Evolutionary conservation across 2,113 vertebrate species (phyloP).

Genomic region (Lutjanus erythropterus): DNA sequence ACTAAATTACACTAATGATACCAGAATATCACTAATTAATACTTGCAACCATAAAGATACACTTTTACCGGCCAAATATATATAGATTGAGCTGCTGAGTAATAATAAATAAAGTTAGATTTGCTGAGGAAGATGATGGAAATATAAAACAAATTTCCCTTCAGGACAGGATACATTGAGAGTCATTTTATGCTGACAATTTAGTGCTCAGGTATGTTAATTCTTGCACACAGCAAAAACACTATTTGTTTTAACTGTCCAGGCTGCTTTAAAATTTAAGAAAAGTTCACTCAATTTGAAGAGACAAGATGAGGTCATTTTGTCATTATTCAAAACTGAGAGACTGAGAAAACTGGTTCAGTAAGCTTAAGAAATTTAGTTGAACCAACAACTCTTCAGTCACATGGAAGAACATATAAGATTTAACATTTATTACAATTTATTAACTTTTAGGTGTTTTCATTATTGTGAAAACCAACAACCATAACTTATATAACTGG

Average conservation of each 20-base stretch:
- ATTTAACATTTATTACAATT: no score
- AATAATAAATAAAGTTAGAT: slow-evolving; percentile 63
- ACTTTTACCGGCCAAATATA: slow-evolving; percentile 76
- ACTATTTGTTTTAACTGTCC: background rate
- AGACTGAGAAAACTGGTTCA: no score
- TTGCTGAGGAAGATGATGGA: slow-evolving; percentile 67
- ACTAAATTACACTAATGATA: slow-evolving; percentile 87
- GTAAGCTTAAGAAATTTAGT: no score
- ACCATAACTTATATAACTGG: no score
- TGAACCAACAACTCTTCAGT: no score
- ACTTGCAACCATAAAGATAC: slow-evolving; percentile 79
- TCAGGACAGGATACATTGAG: slow-evolving; percentile 30
- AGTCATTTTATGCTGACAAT: slow-evolving; percentile 24
- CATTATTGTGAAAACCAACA: no score
- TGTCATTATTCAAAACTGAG: no score
- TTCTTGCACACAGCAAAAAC: background rate
- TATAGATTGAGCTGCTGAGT: slow-evolving; percentile 66
- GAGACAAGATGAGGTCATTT: no score
- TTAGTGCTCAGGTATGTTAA: background rate
- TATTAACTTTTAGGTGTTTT: no score
- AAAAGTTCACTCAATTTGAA: no score
- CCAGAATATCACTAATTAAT: slow-evolving; percentile 86
- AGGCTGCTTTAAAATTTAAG: no score
- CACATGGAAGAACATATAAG: no score
- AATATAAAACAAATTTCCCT: slow-evolving; percentile 57